Conservation (phyloP, 2,113 vertebrate species). For the Ornithorhynchus anatinus region DNA sequence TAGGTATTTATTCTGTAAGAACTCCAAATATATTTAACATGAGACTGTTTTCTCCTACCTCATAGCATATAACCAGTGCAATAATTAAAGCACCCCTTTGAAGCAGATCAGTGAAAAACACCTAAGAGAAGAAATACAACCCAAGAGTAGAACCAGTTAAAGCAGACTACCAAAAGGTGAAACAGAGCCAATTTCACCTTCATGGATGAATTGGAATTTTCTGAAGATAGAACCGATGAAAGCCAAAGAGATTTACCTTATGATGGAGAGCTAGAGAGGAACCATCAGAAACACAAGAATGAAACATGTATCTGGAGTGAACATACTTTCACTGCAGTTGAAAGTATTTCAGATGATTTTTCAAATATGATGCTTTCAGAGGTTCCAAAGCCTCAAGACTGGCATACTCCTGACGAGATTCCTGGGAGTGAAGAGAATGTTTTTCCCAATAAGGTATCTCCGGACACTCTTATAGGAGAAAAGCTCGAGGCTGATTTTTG, state of each 20-base stretch:
- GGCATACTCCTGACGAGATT: neutral
- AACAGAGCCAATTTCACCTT: constrained; percentile 20
- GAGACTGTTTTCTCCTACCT: constrained; percentile 15
- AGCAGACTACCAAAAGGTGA: constrained; percentile 18
- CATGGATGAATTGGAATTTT: constrained; percentile 38
- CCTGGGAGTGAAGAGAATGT: neutral
- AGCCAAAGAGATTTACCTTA: constrained; percentile 83
- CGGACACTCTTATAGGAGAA: neutral
- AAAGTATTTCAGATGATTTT: neutral
- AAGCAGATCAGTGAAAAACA: constrained; percentile 3
- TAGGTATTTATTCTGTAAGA: neutral
- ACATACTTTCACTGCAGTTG: neutral
- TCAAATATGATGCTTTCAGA: constrained; percentile 1
- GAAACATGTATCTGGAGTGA: neutral
- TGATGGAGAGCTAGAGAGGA: constrained; percentile 57
- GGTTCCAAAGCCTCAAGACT: constrained; percentile 2
- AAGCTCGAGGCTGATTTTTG: neutral
- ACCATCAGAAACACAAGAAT: neutral
- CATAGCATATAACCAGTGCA: constrained; percentile 5
- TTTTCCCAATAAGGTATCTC: neutral
- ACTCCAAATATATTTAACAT: neutral
- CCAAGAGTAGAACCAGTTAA: neutral
- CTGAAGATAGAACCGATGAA: constrained; percentile 71
- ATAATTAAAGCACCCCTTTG: neutral
- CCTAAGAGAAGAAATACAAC: neutral